phyloP scores from a whole-genome alignment of 2,888 invertebrate genomes.

The Litoditis marina region DNA sequence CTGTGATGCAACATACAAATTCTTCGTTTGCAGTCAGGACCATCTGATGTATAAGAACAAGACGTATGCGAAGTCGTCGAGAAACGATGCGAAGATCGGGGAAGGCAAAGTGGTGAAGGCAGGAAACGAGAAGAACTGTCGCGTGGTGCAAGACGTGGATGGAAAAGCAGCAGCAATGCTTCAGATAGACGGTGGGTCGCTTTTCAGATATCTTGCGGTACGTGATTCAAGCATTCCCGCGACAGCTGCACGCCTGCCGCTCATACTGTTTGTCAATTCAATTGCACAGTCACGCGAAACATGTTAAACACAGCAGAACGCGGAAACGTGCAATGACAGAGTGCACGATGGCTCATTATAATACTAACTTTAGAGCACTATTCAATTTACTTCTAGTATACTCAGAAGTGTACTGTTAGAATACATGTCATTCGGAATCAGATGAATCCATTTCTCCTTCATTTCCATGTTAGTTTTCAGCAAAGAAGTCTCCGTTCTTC shows the following conservation, averaged over 20 bases:
- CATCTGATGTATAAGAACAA: constrained; percentile 11
- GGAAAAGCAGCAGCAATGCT: constrained; percentile 5
- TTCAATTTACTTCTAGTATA: background rate
- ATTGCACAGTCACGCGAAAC: too few species aligned
- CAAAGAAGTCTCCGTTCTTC: constrained; percentile 18
- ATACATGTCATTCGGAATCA: background rate
- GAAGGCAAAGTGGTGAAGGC: constrained; percentile 22
- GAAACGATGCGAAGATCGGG: constrained; percentile 11
- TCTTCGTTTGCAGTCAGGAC: constrained; percentile 10
- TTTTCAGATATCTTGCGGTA: too few species aligned
- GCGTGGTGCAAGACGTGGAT: constrained; percentile 12
- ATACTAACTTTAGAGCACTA: too few species aligned
- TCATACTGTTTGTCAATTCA: too few species aligned
- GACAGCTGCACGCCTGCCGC: too few species aligned
- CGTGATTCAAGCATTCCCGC: too few species aligned
- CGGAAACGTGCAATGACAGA: too few species aligned
- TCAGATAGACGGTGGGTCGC: constrained; percentile 26
- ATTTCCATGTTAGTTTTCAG: background rate
- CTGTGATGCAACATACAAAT: too few species aligned
- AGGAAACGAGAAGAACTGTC: constrained; percentile 20
- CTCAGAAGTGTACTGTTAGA: background rate
- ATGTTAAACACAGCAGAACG: too few species aligned
- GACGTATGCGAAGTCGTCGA: constrained; percentile 3
- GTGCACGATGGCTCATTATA: too few species aligned
- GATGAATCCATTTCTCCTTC: too few species aligned